Evolutionary conservation across 2,113 vertebrate species (phyloP), one percentile per base, ranked within the genome.

Genomic region (Ictidomys tridecemlineatus): DNA sequence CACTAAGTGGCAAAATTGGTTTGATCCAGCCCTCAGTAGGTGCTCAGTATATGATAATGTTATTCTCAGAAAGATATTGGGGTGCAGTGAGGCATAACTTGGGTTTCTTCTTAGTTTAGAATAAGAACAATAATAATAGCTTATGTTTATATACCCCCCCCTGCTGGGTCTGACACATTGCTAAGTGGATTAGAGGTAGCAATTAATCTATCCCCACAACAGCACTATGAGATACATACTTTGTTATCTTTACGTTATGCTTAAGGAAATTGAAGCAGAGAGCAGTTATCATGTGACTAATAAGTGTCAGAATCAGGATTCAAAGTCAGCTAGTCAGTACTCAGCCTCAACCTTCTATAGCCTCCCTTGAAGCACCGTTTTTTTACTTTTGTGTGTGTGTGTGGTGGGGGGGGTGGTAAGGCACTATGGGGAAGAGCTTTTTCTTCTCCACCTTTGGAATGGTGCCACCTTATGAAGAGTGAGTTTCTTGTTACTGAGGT

Each of bases 141-240:
- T 79, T n/a, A 65, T 90, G 94, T 48, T 83, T 72, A 58, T 67
- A 58, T n/a, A 51, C 93, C 83, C 51, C 73, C 73, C 45, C n/a
- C 13, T 10, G 42, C 88, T 53, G 13, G 89, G 89, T 84, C 73
- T 89, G 93, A 56, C 67, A 72, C 73, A 58, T 51, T 93, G 95
- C 51, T 91, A 85, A 95, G 76, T 93, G 91, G 82, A 95, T 95
- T 76, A 85, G 32, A 82, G 10, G 22, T 61, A 65, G 37, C 89
- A 72, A 1, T 91, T 92, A 63, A 89, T 82, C 63, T 74, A 92
- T 85, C 39, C 58, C 22, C 58, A 80, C 58, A 85, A 58, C 58
- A 65, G 85, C 69, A 8, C 42, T 89, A 5, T 63, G 85, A 92
- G 48, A 39, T 95, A 73, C 70, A 74, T 69, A 45, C 63, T 91